Evolutionary conservation across 2,888 invertebrate species (phyloP).

Genomic region (Tortricodes alternella): DNA sequence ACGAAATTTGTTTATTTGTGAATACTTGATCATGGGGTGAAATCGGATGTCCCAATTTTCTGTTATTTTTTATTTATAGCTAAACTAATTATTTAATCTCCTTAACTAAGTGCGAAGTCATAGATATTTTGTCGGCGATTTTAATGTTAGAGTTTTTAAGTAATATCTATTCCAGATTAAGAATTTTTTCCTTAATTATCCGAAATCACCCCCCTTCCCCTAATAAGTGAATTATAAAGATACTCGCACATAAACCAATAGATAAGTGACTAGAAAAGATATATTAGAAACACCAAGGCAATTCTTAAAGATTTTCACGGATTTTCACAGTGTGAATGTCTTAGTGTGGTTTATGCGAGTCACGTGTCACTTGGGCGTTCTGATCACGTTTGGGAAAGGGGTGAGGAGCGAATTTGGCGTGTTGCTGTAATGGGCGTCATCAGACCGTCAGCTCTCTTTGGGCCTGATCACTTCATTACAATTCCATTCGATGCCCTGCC

Average conservation of each 20-base stretch:
- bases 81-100: too few species aligned
- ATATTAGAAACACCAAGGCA: constrained; percentile 14
- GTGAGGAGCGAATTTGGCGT: constrained; percentile 67
- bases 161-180: too few species aligned
- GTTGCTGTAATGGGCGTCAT: constrained; percentile 68
- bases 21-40: too few species aligned
- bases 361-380: constrained; percentile 52
- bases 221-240: constrained; percentile 1
- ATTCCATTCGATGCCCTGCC: constrained; percentile 36
- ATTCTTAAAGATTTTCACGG: constrained; percentile 26
- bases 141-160: too few species aligned
- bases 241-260: constrained; percentile 5
- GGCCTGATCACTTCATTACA: constrained; percentile 58
- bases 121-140: too few species aligned
- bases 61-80: too few species aligned
- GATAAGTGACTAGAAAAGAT: constrained; percentile 21
- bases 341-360: constrained; percentile 45
- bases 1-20: too few species aligned
- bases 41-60: too few species aligned
- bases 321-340: constrained; percentile 34
- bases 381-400: constrained; percentile 69
- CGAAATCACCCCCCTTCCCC: too few species aligned
- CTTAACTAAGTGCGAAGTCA: too few species aligned
- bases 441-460: constrained; percentile 46
- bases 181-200: too few species aligned